Conservation (phyloP, 2,113 vertebrate species). For the Trichechus manatus region DNA sequence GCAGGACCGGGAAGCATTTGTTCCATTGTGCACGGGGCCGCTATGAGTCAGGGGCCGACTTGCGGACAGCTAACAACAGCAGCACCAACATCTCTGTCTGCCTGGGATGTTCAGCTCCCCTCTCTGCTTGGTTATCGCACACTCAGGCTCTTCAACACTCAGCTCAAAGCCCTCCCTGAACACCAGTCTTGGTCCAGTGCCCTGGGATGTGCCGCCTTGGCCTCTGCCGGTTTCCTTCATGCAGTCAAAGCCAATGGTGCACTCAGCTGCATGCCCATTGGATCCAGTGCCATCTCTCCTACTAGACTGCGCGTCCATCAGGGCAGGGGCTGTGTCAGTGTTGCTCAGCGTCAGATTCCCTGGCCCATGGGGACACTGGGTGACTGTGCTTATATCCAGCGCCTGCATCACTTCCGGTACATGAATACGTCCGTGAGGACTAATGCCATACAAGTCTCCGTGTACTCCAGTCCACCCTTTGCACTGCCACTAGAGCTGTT, state of each 20-base stretch:
- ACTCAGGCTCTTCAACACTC: background rate
- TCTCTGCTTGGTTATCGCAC: background rate
- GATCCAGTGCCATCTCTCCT: background rate
- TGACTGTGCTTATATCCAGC: background rate
- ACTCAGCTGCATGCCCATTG: too few relatives aligned
- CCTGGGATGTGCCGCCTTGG: too few relatives aligned
- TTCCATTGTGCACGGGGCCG: background rate
- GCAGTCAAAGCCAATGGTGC: background rate
- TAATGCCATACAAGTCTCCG: background rate
- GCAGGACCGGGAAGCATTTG: background rate
- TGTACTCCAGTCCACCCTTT: too few relatives aligned
- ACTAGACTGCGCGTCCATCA: background rate
- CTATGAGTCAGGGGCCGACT: background rate
- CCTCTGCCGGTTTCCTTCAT: background rate
- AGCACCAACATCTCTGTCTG: background rate
- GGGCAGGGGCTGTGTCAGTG: background rate
- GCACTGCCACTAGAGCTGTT: background rate
- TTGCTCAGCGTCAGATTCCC: background rate
- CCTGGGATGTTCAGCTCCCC: background rate
- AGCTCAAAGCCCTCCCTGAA: background rate
- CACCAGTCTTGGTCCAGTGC: background rate
- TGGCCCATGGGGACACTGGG: background rate
- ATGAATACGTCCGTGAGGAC: background rate
- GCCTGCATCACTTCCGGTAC: background rate
- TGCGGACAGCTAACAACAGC: background rate